Base-by-base conservation (phyloP, 2,113 vertebrate genomes). In the Proteles cristata region DNA sequence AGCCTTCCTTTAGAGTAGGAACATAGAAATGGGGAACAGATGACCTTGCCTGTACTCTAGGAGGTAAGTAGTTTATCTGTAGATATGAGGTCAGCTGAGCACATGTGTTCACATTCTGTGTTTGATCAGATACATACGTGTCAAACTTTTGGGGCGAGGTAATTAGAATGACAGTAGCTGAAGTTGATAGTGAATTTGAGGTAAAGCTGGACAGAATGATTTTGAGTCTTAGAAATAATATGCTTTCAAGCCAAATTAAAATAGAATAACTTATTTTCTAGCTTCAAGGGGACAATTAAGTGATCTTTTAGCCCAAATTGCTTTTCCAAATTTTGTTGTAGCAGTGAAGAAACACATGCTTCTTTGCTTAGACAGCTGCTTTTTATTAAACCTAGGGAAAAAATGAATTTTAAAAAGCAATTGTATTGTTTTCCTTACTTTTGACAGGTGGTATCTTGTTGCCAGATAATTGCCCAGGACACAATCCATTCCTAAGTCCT, bases 151-250 rank as follows among this genome's bases (percentile, higher is more conserved):
- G 66, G 84, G 33, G 48, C 45, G 65, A 61, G 6, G 31, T 66
- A 53, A 77, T 86, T 71, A 92, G 31, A 89, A 71, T 87, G 61
- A 58, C 21, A 88, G 33, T 73, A 28, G 16, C 63, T 61, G 43
- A 58, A 88, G 26, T 2, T 76, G 50, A 66, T 73, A n/a, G 16
- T 94, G 25, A 71, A 85, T 79, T 88, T 91, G 90, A 63, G 5
- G 35, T 91, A 77, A 95, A 88, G 26, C 55, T 50, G n/a, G 58
- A 69, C 50, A 79, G 77, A 63, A 63, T 94, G 45, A 88, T 97
- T 97, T 93, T 74, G 91, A 90, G 26, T 76, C 17, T 93, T 90
- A 50, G 33, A 96, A 88, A 73, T 86, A 84, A 88, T 84, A 84
- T 11, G 19, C 93, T 97, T 94, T 79, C 16, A 95, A 92, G 28